These are phyloP conservation scores for Heptranchias perlo DNA, from an alignment of 2,113 vertebrate species.

Conservation along the genomic window DNA sequence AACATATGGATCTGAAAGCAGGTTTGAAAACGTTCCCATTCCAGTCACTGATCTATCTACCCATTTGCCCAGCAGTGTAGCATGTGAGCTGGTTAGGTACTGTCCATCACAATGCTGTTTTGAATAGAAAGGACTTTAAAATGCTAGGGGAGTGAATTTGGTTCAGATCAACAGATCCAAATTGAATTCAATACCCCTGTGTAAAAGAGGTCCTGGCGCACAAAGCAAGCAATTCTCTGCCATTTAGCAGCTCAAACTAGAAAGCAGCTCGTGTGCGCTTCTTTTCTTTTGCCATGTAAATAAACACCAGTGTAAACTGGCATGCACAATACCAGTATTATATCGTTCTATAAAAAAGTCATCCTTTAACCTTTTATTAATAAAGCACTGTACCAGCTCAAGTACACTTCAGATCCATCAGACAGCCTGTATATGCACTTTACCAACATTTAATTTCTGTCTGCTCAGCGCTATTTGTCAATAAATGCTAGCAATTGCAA, in stretches of 20 bases:
- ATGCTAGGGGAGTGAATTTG: not conserved
- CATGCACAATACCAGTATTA: constrained; percentile 12
- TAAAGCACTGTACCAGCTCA: constrained; percentile 54
- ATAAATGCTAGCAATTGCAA: constrained; percentile 59
- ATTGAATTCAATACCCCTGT: constrained; percentile 18
- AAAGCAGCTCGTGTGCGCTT: not conserved
- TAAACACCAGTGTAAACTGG: not conserved
- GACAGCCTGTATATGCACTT: constrained; percentile 64
- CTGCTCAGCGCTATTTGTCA: constrained; percentile 63
- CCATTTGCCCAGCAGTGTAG: not conserved
- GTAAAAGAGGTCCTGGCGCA: constrained; percentile 4
- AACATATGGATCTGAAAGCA: no score
- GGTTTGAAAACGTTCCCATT: no score
- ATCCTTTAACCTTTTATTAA: constrained; percentile 59
- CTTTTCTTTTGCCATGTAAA: constrained; percentile 7
- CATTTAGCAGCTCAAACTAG: constrained; percentile 16
- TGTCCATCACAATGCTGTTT: not conserved
- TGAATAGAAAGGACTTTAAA: not conserved
- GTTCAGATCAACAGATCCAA: constrained; percentile 14
- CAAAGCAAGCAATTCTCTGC: constrained; percentile 1
- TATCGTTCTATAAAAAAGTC: not conserved
- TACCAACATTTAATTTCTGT: constrained; percentile 65
- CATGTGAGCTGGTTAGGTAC: not conserved
- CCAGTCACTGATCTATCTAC: not conserved
- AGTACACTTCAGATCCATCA: constrained; percentile 52